Conservation (phyloP, 2,113 vertebrate genomes). For the Leucoraja erinaceus region DNA sequence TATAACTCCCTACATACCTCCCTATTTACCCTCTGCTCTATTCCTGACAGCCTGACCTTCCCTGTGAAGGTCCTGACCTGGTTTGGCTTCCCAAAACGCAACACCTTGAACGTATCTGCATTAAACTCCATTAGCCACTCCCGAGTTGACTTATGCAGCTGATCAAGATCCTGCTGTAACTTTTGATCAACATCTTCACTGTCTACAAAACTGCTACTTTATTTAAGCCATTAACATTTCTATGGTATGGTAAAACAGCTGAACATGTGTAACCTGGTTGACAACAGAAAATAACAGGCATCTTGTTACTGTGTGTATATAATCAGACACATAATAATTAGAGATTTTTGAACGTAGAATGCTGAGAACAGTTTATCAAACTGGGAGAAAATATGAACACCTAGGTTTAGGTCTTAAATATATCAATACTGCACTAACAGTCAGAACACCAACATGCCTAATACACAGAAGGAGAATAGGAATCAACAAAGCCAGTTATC, state of each 20-base stretch:
- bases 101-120: no score
- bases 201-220: no score
- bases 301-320: neutral
- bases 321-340: neutral
- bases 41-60: no score
- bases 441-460: neutral
- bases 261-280: neutral
- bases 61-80: no score
- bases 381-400: neutral
- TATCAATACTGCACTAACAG: neutral
- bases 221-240: neutral
- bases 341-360: neutral
- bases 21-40: no score
- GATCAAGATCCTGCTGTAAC: no score
- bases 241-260: neutral
- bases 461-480: neutral
- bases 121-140: no score
- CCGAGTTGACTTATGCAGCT: no score
- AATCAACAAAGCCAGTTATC: neutral
- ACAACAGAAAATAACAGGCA: neutral
- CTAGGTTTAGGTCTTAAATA: neutral
- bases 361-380: neutral
- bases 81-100: no score
- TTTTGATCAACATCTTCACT: no score
- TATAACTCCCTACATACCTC: no score